Percentiles rank a stretch among this genome's conserved stretches.
phyloP scores from a whole-genome alignment of 2,888 invertebrate genomes.

The Drosophila kokeensis region DNA sequence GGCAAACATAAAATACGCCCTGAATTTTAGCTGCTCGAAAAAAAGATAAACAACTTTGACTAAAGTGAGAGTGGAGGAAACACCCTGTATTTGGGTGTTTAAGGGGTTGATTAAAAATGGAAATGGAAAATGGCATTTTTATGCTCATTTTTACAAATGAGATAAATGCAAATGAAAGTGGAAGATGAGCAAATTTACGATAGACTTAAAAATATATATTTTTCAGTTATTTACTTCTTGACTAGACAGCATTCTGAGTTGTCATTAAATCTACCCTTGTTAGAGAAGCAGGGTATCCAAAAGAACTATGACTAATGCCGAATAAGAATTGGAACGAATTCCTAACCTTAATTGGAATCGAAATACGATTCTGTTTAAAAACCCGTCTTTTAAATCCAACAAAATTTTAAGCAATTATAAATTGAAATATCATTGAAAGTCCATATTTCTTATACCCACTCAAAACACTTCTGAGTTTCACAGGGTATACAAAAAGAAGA shows the following conservation, averaged over 20 bases:
- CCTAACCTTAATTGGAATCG: neutral
- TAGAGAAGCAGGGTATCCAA: neutral
- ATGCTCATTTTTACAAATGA: neutral
- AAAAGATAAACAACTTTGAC: neutral
- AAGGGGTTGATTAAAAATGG: neutral
- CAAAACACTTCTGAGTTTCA: neutral
- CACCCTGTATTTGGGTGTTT: conserved; percentile 7
- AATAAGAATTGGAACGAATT: neutral
- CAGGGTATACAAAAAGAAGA: conserved; percentile 16
- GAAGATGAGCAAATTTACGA: neutral
- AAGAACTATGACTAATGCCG: neutral
- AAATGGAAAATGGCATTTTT: neutral
- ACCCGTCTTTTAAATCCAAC: too few species aligned
- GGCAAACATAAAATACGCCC: conserved; percentile 2
- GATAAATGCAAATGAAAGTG: neutral
- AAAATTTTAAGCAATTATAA: neutral
- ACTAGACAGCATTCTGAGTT: neutral
- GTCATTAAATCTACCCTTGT: neutral
- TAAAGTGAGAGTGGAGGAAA: neutral
- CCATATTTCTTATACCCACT: neutral
- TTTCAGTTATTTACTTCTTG: neutral
- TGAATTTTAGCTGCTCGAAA: neutral
- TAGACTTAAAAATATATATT: neutral
- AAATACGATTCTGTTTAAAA: neutral
- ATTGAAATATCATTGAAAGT: neutral